Evolutionary conservation across 2,797 vertebrate genomes (phyloP).

Genomic region (Rhinophrynus dorsalis): DNA sequence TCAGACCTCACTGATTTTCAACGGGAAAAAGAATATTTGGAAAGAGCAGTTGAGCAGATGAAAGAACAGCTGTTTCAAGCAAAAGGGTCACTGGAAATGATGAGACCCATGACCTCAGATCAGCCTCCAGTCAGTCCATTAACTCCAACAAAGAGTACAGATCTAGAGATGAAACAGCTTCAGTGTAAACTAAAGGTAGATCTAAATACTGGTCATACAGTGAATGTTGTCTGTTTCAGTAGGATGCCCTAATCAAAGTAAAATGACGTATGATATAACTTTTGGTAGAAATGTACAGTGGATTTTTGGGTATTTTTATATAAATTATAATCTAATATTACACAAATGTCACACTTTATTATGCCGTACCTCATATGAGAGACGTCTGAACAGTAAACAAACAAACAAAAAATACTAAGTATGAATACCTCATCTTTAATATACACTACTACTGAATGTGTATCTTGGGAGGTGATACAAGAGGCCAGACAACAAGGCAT

Average conservation of each 20-base stretch:
- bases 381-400: too few species aligned
- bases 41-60: slow-evolving; percentile 82
- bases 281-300: too few species aligned
- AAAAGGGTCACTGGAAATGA: slow-evolving; percentile 60
- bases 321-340: too few species aligned
- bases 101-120: slow-evolving; percentile 52
- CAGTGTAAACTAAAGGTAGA: slow-evolving; percentile 87
- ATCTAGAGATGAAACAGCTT: slow-evolving; percentile 85
- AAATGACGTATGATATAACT: too few species aligned
- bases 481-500: too few species aligned
- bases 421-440: too few species aligned
- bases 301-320: too few species aligned
- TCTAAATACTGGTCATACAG: background rate
- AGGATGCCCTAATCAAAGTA: background rate
- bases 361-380: too few species aligned
- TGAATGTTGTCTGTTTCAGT: background rate
- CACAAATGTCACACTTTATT: too few species aligned
- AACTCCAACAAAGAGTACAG: slow-evolving; percentile 69
- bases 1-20: slow-evolving; percentile 78
- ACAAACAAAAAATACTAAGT: too few species aligned
- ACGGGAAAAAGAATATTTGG: slow-evolving; percentile 84
- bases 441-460: too few species aligned
- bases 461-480: too few species aligned
- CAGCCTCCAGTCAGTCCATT: slow-evolving; percentile 58
- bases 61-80: slow-evolving; percentile 66